Evolutionary conservation across 1,140 invertebrate species (phyloP).

Genomic region (Lepidotrigona ventralis): DNA sequence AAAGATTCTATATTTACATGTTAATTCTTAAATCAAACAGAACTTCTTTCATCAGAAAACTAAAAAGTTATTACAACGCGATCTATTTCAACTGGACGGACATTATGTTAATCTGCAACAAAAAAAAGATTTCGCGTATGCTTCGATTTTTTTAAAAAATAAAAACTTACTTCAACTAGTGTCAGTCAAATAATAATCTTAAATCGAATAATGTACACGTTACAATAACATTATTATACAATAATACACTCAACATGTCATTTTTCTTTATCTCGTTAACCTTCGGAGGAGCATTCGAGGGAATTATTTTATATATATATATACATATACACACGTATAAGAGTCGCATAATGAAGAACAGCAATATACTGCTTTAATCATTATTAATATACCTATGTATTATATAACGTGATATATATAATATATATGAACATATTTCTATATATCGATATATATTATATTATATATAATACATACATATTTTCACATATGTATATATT

Average conservation of each 20-base stretch:
- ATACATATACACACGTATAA: neutral
- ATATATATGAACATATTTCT: slow-evolving; percentile 58
- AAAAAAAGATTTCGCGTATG: slow-evolving; percentile 15
- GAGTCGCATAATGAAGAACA: slow-evolving; percentile 32
- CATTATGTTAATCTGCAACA: slow-evolving; percentile 43
- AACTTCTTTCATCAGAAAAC: slow-evolving; percentile 20
- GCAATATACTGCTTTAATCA: slow-evolving; percentile 68
- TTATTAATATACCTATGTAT: slow-evolving; percentile 69
- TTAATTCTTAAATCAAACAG: slow-evolving; percentile 32
- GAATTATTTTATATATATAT: slow-evolving; percentile 7
- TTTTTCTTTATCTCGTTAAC: slow-evolving; percentile 6
- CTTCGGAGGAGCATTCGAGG: slow-evolving; percentile 5
- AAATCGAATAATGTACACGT: slow-evolving; percentile 43
- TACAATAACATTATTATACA: slow-evolving; percentile 40
- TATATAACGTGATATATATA: slow-evolving; percentile 65
- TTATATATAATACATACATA: slow-evolving; percentile 60
- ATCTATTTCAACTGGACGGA: slow-evolving; percentile 43
- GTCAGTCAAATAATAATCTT: slow-evolving; percentile 47
- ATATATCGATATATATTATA: slow-evolving; percentile 60
- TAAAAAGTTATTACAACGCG: slow-evolving; percentile 26
- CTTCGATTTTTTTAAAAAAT: slow-evolving; percentile 27
- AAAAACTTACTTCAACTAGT: slow-evolving; percentile 45
- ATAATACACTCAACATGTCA: slow-evolving; percentile 30
- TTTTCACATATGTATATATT: slow-evolving; percentile 53
- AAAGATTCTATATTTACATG: slow-evolving; percentile 38